These are phyloP conservation scores for Trilocha varians DNA, from an alignment of 2,888 invertebrate genomes.

Conservation along the genomic window DNA sequence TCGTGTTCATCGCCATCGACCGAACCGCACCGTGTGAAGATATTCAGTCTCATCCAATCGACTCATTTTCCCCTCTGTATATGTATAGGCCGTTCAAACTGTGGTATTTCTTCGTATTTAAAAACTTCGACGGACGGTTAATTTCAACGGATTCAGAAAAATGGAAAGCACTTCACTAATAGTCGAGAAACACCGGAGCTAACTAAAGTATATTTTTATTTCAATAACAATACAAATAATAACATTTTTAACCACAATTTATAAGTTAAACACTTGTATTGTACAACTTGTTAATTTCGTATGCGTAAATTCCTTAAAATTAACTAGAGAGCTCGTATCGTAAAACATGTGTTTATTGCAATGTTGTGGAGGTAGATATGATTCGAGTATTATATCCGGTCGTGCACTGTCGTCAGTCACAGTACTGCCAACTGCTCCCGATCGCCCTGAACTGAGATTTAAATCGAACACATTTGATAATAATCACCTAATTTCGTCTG, in stretches of 20 bases:
- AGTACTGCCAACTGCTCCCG: conserved; percentile 17
- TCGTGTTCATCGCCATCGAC: conserved; percentile 19
- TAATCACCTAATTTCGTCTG: not conserved
- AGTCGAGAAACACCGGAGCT: no score
- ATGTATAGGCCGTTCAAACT: conserved; percentile 26
- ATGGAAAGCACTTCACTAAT: no score
- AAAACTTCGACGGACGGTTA: not conserved
- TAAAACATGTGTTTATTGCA: not conserved
- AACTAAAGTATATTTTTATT: no score
- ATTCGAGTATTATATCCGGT: no score
- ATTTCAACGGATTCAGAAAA: no score
- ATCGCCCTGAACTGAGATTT: conserved; percentile 2
- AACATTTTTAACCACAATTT: no score
- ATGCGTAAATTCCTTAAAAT: no score
- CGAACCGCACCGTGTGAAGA: conserved; percentile 28
- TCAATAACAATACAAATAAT: no score
- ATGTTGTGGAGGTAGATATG: no score
- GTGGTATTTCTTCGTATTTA: not conserved
- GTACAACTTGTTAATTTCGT: no score
- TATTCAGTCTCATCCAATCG: conserved; percentile 20
- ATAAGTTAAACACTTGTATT: no score
- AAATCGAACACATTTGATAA: not conserved
- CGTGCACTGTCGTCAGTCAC: conserved; percentile 17
- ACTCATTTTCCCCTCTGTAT: conserved; percentile 21
- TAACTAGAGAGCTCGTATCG: no score